A percentile compares a stretch with the other conserved stretches of the same genome.
Evolutionary conservation across 35 echinoderm and acorn worm genomes (phyloP).

Genomic region (Heliocidaris tuberculata): DNA sequence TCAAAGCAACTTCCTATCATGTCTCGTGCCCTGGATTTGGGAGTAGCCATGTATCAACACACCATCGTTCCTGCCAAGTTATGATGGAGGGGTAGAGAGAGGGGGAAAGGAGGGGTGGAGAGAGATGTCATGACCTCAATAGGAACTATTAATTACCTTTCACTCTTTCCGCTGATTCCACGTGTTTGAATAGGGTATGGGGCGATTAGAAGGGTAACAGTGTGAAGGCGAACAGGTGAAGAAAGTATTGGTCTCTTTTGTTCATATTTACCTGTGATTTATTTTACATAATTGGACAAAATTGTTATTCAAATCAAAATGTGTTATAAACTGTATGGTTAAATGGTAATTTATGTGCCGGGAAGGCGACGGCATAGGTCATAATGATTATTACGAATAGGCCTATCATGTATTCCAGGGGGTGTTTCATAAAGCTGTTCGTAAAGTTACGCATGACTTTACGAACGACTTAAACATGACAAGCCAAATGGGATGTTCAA

Average conservation of each 20-base stretch:
- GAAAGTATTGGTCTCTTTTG: not conserved
- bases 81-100: not conserved
- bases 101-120: not conserved
- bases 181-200: not conserved
- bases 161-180: constrained; percentile 3
- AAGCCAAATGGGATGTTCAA: no score
- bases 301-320: no score
- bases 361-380: no score
- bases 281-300: no score
- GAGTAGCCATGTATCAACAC: not conserved
- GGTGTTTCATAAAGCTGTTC: no score
- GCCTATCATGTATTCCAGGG: no score
- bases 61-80: not conserved
- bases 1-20: not conserved
- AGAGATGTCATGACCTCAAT: not conserved
- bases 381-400: no score
- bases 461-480: no score
- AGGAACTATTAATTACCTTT: constrained; percentile 4
- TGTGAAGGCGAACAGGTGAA: not conserved
- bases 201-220: not conserved
- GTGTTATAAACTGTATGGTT: no score
- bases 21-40: not conserved
- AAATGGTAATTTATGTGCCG: no score
- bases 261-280: no score
- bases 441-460: no score